Percentiles rank a stretch among this genome's conserved stretches.
These are phyloP conservation scores for Nesometra sesokonis DNA, from an alignment of 35 echinoderm and acorn worm species.

Conservation along the genomic window DNA sequence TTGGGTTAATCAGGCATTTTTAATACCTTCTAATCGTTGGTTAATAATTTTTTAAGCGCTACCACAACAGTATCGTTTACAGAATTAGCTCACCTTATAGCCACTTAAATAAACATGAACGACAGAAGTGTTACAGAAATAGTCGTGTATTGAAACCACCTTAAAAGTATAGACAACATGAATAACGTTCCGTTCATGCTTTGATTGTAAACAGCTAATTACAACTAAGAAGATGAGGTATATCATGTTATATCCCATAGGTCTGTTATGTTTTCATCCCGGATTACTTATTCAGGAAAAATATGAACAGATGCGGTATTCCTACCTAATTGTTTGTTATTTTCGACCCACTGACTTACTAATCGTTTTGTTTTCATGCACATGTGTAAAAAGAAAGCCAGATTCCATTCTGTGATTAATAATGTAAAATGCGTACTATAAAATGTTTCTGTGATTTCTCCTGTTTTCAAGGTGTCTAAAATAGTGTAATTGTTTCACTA, in stretches of 20 bases:
- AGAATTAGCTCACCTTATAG: neutral
- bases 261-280: no score
- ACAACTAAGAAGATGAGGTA: no score
- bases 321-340: neutral
- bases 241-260: no score
- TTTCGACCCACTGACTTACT: neutral
- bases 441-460: neutral
- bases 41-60: neutral
- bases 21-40: neutral
- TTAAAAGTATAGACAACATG: no score
- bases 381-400: neutral
- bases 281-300: no score
- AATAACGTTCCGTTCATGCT: no score
- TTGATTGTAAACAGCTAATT: no score
- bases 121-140: neutral
- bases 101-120: neutral
- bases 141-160: no score
- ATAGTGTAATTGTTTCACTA: neutral
- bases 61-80: neutral
- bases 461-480: neutral
- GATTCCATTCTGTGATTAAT: neutral
- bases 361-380: neutral
- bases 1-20: neutral
- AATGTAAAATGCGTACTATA: neutral
- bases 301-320: neutral